phyloP scores from a whole-genome alignment of 1,140 invertebrate genomes.

The Monomorium pharaonis region DNA sequence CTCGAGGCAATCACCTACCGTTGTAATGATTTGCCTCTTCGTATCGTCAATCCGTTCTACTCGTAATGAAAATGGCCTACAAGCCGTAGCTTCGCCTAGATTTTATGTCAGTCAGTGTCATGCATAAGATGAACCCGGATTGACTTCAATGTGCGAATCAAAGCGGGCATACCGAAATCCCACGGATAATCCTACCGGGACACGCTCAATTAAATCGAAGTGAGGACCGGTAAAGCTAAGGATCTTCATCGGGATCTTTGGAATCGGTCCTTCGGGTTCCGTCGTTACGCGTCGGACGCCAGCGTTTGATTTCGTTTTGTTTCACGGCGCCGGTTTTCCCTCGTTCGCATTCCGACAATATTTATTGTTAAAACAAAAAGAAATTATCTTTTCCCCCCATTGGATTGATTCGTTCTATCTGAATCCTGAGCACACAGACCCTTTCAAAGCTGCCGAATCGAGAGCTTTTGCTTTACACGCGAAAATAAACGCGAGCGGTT shows the following conservation, averaged over 20 bases:
- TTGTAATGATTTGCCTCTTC: conserved; percentile 43
- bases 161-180: conserved; percentile 48
- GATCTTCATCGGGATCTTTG: conserved; percentile 54
- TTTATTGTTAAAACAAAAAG: conserved; percentile 46
- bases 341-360: not conserved
- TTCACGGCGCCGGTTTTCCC: not conserved
- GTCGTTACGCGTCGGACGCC: conserved; percentile 11
- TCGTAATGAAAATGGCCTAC: conserved; percentile 51
- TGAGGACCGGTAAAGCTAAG: conserved; percentile 8
- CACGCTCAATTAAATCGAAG: conserved; percentile 66
- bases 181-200: conserved; percentile 56
- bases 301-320: not conserved
- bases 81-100: conserved; percentile 2
- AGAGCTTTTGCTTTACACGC: conserved; percentile 26
- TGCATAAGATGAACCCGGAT: conserved; percentile 45
- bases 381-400: conserved; percentile 13
- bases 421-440: conserved; percentile 2
- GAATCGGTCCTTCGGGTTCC: conserved; percentile 25
- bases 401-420: conserved; percentile 33
- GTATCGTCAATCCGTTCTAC: conserved; percentile 17
- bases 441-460: conserved; percentile 34
- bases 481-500: conserved; percentile 43
- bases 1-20: conserved; percentile 1
- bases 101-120: conserved; percentile 30
- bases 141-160: conserved; percentile 64